phyloP scores from a whole-genome alignment of 2,888 invertebrate genomes.

The Nebria brevicollis region DNA sequence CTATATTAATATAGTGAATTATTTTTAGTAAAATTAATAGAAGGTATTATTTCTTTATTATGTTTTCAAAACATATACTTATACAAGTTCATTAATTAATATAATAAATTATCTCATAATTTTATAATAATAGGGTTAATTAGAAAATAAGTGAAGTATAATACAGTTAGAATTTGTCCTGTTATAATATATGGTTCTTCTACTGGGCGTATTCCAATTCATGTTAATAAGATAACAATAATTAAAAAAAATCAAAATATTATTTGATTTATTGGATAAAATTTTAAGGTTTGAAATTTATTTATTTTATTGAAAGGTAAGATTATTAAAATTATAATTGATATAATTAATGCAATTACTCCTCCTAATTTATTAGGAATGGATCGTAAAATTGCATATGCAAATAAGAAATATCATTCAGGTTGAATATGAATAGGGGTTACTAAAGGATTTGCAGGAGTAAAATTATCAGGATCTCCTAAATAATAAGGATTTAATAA shows the following conservation, averaged over 20 bases:
- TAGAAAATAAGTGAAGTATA: conserved; percentile 73
- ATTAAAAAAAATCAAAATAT: no score
- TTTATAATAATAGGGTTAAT: conserved; percentile 65
- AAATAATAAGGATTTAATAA: conserved; percentile 30
- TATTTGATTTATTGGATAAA: no score
- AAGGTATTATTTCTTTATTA: conserved; percentile 68
- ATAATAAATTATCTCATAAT: conserved; percentile 68
- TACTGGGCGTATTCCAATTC: no score
- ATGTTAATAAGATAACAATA: no score
- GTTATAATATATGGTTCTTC: no score
- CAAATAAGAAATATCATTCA: conserved; percentile 83
- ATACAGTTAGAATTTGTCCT: no score
- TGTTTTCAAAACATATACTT: conserved; percentile 78
- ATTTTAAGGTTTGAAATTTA: no score
- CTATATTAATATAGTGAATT: conserved; percentile 59
- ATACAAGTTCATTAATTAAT: conserved; percentile 73
- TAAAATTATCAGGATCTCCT: conserved; percentile 80
- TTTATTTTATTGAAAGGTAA: no score
- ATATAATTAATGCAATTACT: no score
- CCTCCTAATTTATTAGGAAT: no score
- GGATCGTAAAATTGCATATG: conserved; percentile 72
- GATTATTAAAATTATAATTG: no score
- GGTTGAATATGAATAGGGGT: conserved; percentile 82
- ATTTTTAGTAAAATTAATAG: conserved; percentile 69
- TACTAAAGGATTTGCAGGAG: conserved; percentile 74